Percentiles rank a stretch among this genome's conserved stretches.
phyloP scores from a whole-genome alignment of 2,797 vertebrate species.

The Siniperca undulata region DNA sequence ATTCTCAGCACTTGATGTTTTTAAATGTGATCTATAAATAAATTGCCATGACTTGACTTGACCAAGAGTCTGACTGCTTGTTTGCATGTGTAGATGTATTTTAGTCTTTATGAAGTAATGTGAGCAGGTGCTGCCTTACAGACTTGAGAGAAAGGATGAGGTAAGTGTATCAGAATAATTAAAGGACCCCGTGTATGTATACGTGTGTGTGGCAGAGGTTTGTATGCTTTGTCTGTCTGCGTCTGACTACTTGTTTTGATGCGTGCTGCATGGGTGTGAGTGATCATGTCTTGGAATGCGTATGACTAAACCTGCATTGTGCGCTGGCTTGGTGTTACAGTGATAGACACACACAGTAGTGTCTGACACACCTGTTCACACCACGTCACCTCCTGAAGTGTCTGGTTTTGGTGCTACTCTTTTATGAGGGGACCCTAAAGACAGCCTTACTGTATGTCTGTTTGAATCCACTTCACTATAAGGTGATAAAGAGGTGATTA shows the following conservation, averaged over 20 bases:
- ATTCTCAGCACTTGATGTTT: neutral
- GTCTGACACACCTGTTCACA: slow-evolving; percentile 67
- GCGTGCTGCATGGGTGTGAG: slow-evolving; percentile 39
- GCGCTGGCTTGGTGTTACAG: neutral
- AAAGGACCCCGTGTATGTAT: slow-evolving; percentile 32
- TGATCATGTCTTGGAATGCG: slow-evolving; percentile 67
- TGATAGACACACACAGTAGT: slow-evolving; percentile 32
- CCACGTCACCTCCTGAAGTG: slow-evolving; percentile 56
- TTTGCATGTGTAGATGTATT: slow-evolving; percentile 35
- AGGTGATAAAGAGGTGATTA: slow-evolving; percentile 21
- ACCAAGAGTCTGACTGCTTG: neutral
- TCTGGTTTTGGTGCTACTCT: slow-evolving; percentile 59
- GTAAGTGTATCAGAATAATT: slow-evolving; percentile 62
- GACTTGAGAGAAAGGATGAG: slow-evolving; percentile 55
- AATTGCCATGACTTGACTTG: neutral
- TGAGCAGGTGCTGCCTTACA: slow-evolving; percentile 54
- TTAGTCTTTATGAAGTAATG: slow-evolving; percentile 52
- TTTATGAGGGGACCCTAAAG: slow-evolving; percentile 27
- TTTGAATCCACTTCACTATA: neutral
- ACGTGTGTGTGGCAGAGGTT: slow-evolving; percentile 13
- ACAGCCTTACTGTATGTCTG: neutral
- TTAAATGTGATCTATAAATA: slow-evolving; percentile 33
- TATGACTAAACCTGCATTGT: slow-evolving; percentile 68
- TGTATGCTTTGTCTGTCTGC: slow-evolving; percentile 40
- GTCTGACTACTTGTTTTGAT: slow-evolving; percentile 54